Evolutionary conservation across 37 sponge, comb jelly and placozoan species (phyloP), one percentile per base, ranked within the genome.

Genomic region (Petrosia ficiformis): DNA sequence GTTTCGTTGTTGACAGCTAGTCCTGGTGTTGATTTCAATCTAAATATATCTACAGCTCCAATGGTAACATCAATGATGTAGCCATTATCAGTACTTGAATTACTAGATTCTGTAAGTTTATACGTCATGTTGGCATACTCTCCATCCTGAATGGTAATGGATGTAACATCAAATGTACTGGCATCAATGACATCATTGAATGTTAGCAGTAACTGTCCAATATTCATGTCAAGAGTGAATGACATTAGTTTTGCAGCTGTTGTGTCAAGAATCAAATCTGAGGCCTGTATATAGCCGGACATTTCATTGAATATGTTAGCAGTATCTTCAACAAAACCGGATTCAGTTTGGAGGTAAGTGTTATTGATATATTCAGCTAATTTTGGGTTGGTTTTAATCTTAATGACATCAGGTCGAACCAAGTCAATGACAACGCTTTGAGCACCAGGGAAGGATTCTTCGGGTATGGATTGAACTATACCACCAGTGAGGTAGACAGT

Each of bases 101-200:
- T 57, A 26, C 81, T 86, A 16, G 86, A 85, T 2, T 44, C 31
- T 22, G 93, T 89, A 1, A 95, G 78, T 0, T 80, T 63, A 66
- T 88, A 92, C 39, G 38, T 57, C 14, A 60, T 42, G 0, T 39
- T 43, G 0, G 63, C 75, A 14, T 58, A 52, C 26, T 57, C 25
- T 2, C 56, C 79, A 77, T 92, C 69, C 41, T 95, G 96, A 21
- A 95, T 66, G 8, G 76, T 80, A 34, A 95, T 48, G 22, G 72
- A 82, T 22, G 76, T 74, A 10, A 85, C 73, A 31, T 63, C 68
- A 39, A 91, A 86, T 32, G 90, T 86, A 16, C 67, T 43, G 21
- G 87, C 89, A 70, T 73, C 48, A 8, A 92, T 77, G 0, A 95
- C 90, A 72, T 95, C 96, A 73, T 73, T 67, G 74, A 95, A 95